Conservation (phyloP, 2,797 vertebrate genomes). For the Euthynnus affinis region DNA sequence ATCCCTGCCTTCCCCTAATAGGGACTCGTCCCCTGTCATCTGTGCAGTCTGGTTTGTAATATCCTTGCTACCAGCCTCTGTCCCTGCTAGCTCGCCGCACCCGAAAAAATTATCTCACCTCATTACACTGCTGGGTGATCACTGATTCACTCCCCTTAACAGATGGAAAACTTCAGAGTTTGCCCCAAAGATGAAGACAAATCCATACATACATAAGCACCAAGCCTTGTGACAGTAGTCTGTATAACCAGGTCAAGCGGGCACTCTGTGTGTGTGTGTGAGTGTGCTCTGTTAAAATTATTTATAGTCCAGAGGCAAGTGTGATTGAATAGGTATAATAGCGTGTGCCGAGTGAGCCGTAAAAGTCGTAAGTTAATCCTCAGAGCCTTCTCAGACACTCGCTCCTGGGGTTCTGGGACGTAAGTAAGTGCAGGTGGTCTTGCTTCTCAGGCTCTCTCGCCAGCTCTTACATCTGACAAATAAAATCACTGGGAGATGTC, state of each 20-base stretch:
- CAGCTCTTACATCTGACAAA: conserved; percentile 70
- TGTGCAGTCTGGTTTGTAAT: conserved; percentile 63
- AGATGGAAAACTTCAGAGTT: conserved; percentile 77
- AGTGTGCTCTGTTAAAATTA: conserved; percentile 66
- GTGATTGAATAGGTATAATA: conserved; percentile 82
- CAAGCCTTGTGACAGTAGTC: conserved; percentile 63
- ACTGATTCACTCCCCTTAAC: conserved; percentile 65
- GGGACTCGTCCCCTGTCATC: conserved; percentile 63
- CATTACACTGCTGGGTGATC: conserved; percentile 74
- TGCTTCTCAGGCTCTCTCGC: conserved; percentile 47
- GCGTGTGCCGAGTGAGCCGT: conserved; percentile 76
- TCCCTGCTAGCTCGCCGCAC: conserved; percentile 68
- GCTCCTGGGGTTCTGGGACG: conserved; percentile 69
- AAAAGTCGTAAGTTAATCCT: conserved; percentile 84
- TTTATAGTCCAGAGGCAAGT: conserved; percentile 79
- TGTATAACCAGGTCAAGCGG: conserved; percentile 66
- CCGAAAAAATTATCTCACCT: conserved; percentile 80
- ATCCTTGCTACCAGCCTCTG: conserved; percentile 58
- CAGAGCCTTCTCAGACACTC: conserved; percentile 73
- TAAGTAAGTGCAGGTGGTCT: conserved; percentile 86
- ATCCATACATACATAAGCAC: conserved; percentile 64
- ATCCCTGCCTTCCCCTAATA: conserved; percentile 54
- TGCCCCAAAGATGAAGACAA: conserved; percentile 69
- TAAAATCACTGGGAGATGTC: conserved; percentile 66
- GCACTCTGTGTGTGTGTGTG: conserved; percentile 27